Base-by-base conservation (phyloP, 2,888 invertebrate genomes). In the Dorcus hopei region DNA sequence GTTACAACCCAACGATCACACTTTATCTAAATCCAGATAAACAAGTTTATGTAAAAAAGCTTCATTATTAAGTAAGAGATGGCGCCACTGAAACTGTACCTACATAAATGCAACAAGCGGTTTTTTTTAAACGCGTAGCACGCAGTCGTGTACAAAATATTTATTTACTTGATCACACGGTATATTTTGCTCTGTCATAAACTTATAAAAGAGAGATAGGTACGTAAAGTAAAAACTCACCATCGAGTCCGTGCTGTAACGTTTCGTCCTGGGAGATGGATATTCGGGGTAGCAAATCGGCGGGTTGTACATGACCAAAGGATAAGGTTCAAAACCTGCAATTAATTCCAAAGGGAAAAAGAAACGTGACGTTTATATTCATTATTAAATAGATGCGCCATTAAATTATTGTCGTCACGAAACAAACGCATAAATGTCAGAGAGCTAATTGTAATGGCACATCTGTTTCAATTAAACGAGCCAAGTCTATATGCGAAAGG, bases 291-390 rank as follows among this genome's bases (percentile, higher is more conserved):
- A 77, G 65, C 75, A 78, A 39, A 74, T 68, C n/a, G 74, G 70
- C n/a, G 75, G 71, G 62, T 77, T 77, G 70, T 76, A 77, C 49
- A 78, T 69, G 69, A 78, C 75, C 59, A 77, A 64, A 9, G 77
- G 75, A 69, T 77, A 78, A 62, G 77, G 74, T 69, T 79, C 78
- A 67, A 71, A 77, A 68, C 77, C 78, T 77, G 68, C 9, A 72
- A 73, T 19, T 16, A 23, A 8, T 9, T 45, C 23, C 42, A 42
- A 9, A 42, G 6, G 6, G 7, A 16, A 7, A 33, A 41, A 41
- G 4, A 41, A 14, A 14, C 14, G 9, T 41, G 41, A 41, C 41
- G 11, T 41, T 41, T 40, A n/a, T 40, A 41, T 11, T 6, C 41
- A 41, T 11, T 41, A n/a, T 6, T 6, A 6, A 33, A 33, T 33